Evolutionary conservation across 2,888 invertebrate genomes (phyloP), one percentile per base, ranked within the genome.

Genomic region (Timandra comae): DNA sequence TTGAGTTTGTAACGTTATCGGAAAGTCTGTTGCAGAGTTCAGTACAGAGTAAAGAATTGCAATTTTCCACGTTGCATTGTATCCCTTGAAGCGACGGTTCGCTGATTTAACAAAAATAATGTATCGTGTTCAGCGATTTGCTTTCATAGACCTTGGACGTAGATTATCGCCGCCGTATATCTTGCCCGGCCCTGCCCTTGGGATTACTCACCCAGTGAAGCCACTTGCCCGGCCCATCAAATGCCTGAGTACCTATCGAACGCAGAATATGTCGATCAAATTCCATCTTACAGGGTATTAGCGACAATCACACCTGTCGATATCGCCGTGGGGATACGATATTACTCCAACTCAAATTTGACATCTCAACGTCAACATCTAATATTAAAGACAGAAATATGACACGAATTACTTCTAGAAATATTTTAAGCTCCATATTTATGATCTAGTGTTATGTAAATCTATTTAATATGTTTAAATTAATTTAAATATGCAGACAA

Each of bases 121-220:
- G 52, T 56, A 51, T 52, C 52, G 49, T 54, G 54, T 60, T 67
- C 62, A 69, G 68, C 65, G 54, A 66, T 66, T 65, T 56, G 49
- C 66, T 62, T 69, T 63, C 58, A 61, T 51, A 49, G 46, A 51
- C 60, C 63, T 64, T 57, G 57, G 65, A 56, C 60, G 57, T 57
- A 68, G 71, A 75, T 76, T 72, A 75, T 71, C 74, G 54, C 51
- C 52, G 56, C 47, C 59, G 55, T 72, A 63, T 63, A 68, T 70
- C 66, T 64, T 56, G 48, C 49, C 52, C 47, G 53, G 43, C 57
- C 59, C 49, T 55, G 56, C 52, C 56, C 53, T 55, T 53, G 56
- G n/a, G 60, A 69, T 67, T 71, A 70, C 54, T 59, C 41, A 49
- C 45, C 52, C 50, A 35, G 35, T 49, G 39, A 52, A 61, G 55